Evolutionary conservation across 2,113 vertebrate species (phyloP), one percentile per base, ranked within the genome.

Genomic region (Misgurnus anguillicaudatus): DNA sequence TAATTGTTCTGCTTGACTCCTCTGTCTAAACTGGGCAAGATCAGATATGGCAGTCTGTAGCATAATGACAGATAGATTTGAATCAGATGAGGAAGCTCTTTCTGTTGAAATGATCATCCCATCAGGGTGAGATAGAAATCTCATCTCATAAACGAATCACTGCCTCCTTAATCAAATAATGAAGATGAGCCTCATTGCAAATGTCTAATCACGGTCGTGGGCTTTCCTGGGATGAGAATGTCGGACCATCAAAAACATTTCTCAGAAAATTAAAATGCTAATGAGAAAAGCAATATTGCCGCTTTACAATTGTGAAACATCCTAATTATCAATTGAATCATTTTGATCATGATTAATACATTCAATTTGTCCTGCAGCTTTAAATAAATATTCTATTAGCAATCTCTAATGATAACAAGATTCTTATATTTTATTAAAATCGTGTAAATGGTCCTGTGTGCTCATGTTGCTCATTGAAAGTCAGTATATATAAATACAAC

Each of bases 41-140:
- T 80, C 82, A 88, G 86, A 89, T 87, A 88, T 90, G 79, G 86
- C 82, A 84, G 87, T 84, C 87, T 88, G 87, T 88, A 85, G 85
- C 88, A 82, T 88, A 90, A 91, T 90, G 86, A 91, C 89, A 85
- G 87, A 84, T 87, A 82, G 84, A 88, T 87, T 89, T 90, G 89
- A 90, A 87, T 86, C 85, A 86, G 86, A 87, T 82, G 74, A 84
- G 84, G 67, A 82, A 88, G 85, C 84, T 79, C 14, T 69, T 68
- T 86, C 58, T 83, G 74, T 87, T 85, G 86, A 86, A 82, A 89
- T 90, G 87, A 91, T 89, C 87, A 85, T 75, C 79, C 84, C 78
- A 89, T 91, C 87, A 87, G 77, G 86, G 85, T 83, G 87, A 86
- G 84, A 87, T 85, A 85, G 89, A 84, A 86, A 89, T 91, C 87